Percentiles rank a stretch among this genome's conserved stretches.
Evolutionary conservation across 1,140 invertebrate genomes (phyloP).

Genomic region (Helicoverpa armigera): DNA sequence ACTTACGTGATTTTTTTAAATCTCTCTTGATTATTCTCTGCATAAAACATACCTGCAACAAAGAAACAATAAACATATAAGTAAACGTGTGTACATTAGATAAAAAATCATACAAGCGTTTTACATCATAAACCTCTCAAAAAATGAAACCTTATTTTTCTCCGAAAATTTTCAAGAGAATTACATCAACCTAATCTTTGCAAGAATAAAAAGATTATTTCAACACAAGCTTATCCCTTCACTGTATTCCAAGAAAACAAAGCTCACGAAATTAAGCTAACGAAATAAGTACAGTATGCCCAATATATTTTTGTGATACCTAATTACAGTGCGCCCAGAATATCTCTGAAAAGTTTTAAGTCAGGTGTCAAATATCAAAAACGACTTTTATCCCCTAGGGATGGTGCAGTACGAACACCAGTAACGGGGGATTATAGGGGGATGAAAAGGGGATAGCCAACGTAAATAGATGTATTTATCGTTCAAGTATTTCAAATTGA

Average conservation of each 20-base stretch:
- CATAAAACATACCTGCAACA: constrained; percentile 23
- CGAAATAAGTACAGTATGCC: neutral
- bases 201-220: no score
- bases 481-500: constrained; percentile 29
- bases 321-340: no score
- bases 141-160: no score
- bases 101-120: no score
- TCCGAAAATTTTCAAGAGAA: no score
- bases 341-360: neutral
- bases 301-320: neutral
- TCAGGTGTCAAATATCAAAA: constrained; percentile 47
- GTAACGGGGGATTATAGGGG: constrained; percentile 8
- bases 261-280: neutral
- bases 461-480: constrained; percentile 35
- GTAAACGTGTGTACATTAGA: neutral
- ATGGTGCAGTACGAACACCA: constrained; percentile 19
- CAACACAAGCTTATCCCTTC: no score
- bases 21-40: neutral
- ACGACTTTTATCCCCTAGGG: constrained; percentile 19
- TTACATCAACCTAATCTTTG: no score
- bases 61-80: constrained; percentile 7
- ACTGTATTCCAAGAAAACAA: no score
- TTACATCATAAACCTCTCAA: no score
- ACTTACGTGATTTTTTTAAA: no score
- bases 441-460: constrained; percentile 18